phyloP scores from a whole-genome alignment of 2,113 vertebrate species.

The Cephalopholis sonnerati region DNA sequence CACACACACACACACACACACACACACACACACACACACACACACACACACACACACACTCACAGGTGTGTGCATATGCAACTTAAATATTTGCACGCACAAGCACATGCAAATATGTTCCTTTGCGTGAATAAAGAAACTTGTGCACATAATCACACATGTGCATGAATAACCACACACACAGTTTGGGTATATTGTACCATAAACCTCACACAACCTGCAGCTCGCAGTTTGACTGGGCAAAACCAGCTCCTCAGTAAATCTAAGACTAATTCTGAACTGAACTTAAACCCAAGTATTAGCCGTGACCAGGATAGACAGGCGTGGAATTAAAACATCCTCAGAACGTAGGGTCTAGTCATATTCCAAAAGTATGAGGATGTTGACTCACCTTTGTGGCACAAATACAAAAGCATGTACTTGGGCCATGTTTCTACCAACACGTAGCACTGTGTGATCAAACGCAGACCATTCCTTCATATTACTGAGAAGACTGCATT shows the following conservation, averaged over 20 bases:
- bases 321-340: neutral
- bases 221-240: neutral
- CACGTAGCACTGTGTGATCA: neutral
- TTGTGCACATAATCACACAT: neutral
- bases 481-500: neutral
- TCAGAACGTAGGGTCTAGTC: neutral
- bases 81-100: slow-evolving; percentile 29
- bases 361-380: neutral
- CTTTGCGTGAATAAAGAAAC: neutral
- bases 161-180: slow-evolving; percentile 11
- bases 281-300: neutral
- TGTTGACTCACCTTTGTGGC: neutral
- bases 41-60: slow-evolving; percentile 20
- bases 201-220: neutral
- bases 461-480: neutral
- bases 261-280: neutral
- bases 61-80: slow-evolving; percentile 1
- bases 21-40: slow-evolving; percentile 26
- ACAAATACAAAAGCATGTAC: neutral
- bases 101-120: slow-evolving; percentile 34
- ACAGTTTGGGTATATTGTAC: neutral
- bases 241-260: neutral
- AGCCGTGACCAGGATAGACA: neutral
- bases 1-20: slow-evolving; percentile 35
- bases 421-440: neutral